Evolutionary conservation across 2,888 invertebrate species (phyloP).

Genomic region (Eupithecia insigniata): DNA sequence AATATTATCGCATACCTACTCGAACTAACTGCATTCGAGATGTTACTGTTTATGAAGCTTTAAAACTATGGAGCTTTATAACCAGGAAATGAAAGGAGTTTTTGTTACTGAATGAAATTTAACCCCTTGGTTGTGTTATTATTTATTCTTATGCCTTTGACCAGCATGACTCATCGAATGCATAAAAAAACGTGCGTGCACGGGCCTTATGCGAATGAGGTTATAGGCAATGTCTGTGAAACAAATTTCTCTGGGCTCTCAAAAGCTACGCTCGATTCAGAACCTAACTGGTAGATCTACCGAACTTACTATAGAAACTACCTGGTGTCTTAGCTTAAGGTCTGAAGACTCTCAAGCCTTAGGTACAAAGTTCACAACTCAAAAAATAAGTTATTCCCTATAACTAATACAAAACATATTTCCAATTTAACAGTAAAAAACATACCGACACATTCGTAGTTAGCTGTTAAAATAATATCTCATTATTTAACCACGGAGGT

Average conservation of each 20-base stretch:
- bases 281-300: background rate
- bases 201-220: too few species aligned
- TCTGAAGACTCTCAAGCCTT: too few species aligned
- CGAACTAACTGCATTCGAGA: conserved; percentile 36
- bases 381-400: background rate
- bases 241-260: too few species aligned
- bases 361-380: background rate
- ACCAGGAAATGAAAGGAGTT: background rate
- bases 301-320: too few species aligned
- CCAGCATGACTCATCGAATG: too few species aligned
- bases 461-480: conserved; percentile 15
- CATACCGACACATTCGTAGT: conserved; percentile 1
- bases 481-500: conserved; percentile 28
- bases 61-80: background rate
- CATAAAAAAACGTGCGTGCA: too few species aligned
- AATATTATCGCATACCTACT: conserved; percentile 37
- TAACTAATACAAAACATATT: background rate
- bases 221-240: too few species aligned
- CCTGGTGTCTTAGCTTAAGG: too few species aligned
- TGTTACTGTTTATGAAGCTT: conserved; percentile 18
- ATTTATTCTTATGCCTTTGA: too few species aligned
- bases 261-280: background rate
- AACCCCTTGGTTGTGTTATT: too few species aligned
- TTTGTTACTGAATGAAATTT: background rate
- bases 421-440: background rate